Base-by-base conservation (phyloP, 2,888 invertebrate species). In the Rhimphoctona megacephalus region DNA sequence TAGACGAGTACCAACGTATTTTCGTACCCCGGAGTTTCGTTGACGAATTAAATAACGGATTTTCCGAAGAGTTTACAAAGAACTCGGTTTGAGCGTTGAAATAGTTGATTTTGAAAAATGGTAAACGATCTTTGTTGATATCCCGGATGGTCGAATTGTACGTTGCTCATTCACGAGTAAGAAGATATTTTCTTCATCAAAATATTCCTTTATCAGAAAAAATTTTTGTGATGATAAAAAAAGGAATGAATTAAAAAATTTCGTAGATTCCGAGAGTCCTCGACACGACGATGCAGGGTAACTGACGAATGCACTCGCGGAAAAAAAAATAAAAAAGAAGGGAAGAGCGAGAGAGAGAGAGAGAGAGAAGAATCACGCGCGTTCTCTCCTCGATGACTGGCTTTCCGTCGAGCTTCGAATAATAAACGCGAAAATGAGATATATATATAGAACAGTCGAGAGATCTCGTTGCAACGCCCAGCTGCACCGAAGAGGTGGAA, bases 241-340 rank as follows among this genome's bases (percentile, higher is more conserved):
- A 14, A 22, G 46, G 14, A 11, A 14, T 17, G 36, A 36, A 49
- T 52, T 49, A 19, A 7, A 22, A 74, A 61, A 9, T 39, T 43
- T 61, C 5, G 30, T 22, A 19, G 11, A 36, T 52, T 43, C 17
- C 49, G 77, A 73, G 66, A 66, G 52, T 81, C 77, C 22, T 57
- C 72, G 76, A 36, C 39, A 17, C 76, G 67, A 77, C 30, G 81
- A 66, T 66, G 85, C 70, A 36, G 54, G 64, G 85, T 57, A 49
- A 85, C 81, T 81, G 82, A 43, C 61, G 57, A 57, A 87, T 88
- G 89, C 88, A 87, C 86, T 85, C 64, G 81, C 61, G 76, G 76
- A 46, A 66, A 77, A 70, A 87, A 66, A 85, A 52, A 72, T 43
- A n/a, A 64, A 84, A 72, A 82, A 70, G 78, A 54, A 67, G 66